Base-by-base conservation (phyloP, 2,797 vertebrate species). In the Pseudochaenichthys georgianus region DNA sequence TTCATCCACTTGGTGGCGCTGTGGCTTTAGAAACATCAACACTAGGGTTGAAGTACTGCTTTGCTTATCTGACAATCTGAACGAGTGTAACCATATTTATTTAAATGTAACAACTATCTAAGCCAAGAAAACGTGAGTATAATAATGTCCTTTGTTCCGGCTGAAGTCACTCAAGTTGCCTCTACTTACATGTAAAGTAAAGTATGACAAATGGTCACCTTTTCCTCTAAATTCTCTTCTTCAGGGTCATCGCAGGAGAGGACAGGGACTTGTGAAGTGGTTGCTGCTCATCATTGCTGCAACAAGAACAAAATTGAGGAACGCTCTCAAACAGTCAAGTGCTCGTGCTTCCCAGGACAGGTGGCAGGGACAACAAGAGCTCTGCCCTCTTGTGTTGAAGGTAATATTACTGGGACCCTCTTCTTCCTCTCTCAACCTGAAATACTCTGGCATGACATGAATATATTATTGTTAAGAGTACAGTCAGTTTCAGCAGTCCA, bases 261-360 rank as follows among this genome's bases (percentile, higher is more conserved):
- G 88, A 96, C 97, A 41, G 98, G 97, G 34, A 98, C 96, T 0
- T 99, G 98, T 51, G 97, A 99, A 82, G 97, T 99, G 42, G 96
- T 99, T 3, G 96, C 96, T 0, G 95, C 97, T 70, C 97, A 97
- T 87, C 96, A 97, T 2, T 99, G 98, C 93, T 99, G 97, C 95
- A 99, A 99, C 84, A 99, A 95, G 94, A 98, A 98, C 93, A 96
- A 96, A 52, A 97, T 99, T 60, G 97, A 99, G 85, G 97, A 99
- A 80, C 95, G 96, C 16, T 99, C 97, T 0, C 97, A 99, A 73
- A 99, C 97, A 0, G 97, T 99, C 84, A 99, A 98, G 93, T 99
- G 98, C 59, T 99, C 98, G 47, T 99, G 98, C 88, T 96, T 98
- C 88, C 96, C 96, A 0, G 98, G 98, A 19, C 97, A 99, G 92